phyloP scores from a whole-genome alignment of 2,113 vertebrate genomes.

The Pheucticus melanocephalus region DNA sequence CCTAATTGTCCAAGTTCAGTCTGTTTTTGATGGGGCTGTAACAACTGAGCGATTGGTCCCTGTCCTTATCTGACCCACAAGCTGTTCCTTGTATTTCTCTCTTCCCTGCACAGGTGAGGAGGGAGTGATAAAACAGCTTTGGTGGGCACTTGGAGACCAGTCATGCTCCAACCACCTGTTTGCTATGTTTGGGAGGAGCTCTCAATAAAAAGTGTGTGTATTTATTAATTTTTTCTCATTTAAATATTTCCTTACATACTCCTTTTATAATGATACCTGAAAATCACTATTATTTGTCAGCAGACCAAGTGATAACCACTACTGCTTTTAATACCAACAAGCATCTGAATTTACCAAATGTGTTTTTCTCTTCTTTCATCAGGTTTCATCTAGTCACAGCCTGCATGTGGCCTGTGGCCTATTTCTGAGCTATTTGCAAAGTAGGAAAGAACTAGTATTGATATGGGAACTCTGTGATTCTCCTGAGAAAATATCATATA shows the following conservation, averaged over 20 bases:
- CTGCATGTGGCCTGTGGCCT: accelerated
- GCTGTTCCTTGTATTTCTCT: neutral
- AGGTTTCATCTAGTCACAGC: neutral
- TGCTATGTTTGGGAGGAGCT: neutral
- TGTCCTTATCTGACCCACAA: neutral
- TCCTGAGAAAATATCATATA: neutral
- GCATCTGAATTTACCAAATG: neutral
- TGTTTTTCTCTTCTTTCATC: neutral
- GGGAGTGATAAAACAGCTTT: neutral
- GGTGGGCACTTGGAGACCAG: neutral
- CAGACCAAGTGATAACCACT: neutral
- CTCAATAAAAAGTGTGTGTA: neutral
- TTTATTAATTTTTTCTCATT: neutral
- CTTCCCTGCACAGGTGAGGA: neutral
- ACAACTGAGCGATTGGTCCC: accelerated
- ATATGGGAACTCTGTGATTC: neutral
- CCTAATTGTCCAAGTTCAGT: neutral
- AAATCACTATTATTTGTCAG: neutral
- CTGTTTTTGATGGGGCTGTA: neutral
- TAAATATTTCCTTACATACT: neutral
- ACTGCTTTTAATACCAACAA: neutral
- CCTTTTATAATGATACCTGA: neutral
- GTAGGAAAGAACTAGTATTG: neutral
- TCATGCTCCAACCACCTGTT: neutral
- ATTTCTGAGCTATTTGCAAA: neutral